Conservation (phyloP, 2,888 invertebrate species). For the Ochropleura plecta region DNA sequence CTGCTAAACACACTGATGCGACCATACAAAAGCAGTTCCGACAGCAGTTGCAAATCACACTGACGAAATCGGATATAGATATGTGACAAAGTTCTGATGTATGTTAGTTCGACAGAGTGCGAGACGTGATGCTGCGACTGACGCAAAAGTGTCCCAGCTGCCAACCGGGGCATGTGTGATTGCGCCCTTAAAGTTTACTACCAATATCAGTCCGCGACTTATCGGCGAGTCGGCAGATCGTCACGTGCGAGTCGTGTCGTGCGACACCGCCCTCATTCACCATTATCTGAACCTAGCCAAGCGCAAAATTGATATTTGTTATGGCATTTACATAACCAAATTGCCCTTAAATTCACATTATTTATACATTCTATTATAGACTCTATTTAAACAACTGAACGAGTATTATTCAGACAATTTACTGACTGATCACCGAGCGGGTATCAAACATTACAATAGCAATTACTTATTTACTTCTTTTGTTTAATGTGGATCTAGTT, state of each 20-base stretch:
- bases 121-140: conserved; percentile 14
- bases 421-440: conserved; percentile 31
- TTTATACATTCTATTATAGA: conserved; percentile 55
- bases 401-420: conserved; percentile 44
- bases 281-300: conserved; percentile 74
- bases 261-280: conserved; percentile 46
- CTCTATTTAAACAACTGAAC: conserved; percentile 44
- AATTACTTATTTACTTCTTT: conserved; percentile 36
- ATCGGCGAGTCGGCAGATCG: conserved; percentile 48
- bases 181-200: conserved; percentile 54
- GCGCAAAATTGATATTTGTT: conserved; percentile 84
- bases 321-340: conserved; percentile 70
- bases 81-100: conserved; percentile 23
- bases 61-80: conserved; percentile 7
- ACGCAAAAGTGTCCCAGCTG: conserved; percentile 34
- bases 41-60: conserved; percentile 40
- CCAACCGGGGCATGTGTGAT: conserved; percentile 45
- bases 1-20: conserved; percentile 9
- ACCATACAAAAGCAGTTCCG: conserved; percentile 14
- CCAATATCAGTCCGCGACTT: conserved; percentile 41
- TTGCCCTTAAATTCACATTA: conserved; percentile 58
- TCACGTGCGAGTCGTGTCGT: conserved; percentile 47
- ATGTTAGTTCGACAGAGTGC: neutral
- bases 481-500: conserved; percentile 20
- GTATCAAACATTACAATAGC: conserved; percentile 24